Base-by-base conservation (phyloP, 2,888 invertebrate genomes). In the Eupithecia exiguata region DNA sequence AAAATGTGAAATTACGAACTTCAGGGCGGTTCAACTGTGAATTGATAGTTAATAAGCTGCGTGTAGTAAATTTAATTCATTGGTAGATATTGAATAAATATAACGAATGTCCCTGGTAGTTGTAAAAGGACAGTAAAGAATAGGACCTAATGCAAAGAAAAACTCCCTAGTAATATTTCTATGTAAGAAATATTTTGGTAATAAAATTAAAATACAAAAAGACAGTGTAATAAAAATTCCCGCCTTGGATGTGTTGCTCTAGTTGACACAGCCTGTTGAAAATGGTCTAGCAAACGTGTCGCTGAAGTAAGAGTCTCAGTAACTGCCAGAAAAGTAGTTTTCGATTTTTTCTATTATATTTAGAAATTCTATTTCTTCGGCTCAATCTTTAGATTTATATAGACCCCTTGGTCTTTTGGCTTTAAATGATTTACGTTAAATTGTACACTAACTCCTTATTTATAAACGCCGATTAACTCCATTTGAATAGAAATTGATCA, bases 281-380 rank as follows among this genome's bases (percentile, higher is more conserved):
- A 71, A 53, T 25, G 69, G 67, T 72, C 69, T 61, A 49, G 78
- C 71, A 72, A 70, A 74, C 40, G 61, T 65, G 65, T 69, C 36
- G 68, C 58, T 10, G 63, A 63, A 65, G 66, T 67, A 36, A 63
- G 35, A 77, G 82, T 78, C 82, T 79, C 84, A 74, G 81, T 81
- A 81, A 88, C 91, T 89, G 91, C 89, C 91, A 89, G 87, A 86
- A 83, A 83, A 82, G 83, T 84, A 78, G 78, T 76, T 69, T 80
- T 76, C 67, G 58, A 75, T 77, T 78, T 76, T 69, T 78, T 76
- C 68, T 46, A 75, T 77, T 65, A 46, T 75, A 76, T 75, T 74
- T 77, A 69, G 43, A 75, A 66, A 67, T 43, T 66, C 74, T 74
- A 81, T 82, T 79, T 71, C 76, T 78, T 82, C 84, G 80, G 88